Evolutionary conservation across 2,113 vertebrate genomes (phyloP).

Genomic region (Rhinolophus ferrumequinum): DNA sequence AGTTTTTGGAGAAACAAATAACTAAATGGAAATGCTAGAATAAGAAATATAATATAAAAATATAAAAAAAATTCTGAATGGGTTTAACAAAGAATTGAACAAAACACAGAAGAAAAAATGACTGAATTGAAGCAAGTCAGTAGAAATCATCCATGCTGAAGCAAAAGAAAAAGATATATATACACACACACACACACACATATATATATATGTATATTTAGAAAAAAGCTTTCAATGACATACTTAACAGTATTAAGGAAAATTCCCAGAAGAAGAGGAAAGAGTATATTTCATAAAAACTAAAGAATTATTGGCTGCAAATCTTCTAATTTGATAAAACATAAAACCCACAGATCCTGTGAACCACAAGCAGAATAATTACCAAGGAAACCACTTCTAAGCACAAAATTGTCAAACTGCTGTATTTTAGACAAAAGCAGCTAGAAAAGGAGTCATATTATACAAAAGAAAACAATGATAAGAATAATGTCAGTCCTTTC

Average conservation of each 20-base stretch:
- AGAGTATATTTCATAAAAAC: background rate
- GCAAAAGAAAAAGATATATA: background rate
- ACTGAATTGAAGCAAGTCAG: background rate
- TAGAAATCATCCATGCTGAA: background rate
- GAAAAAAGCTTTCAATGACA: background rate
- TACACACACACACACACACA: too few relatives aligned
- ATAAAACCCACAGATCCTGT: background rate
- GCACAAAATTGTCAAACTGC: slow-evolving; percentile 18
- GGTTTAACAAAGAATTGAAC: background rate
- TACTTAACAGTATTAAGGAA: background rate
- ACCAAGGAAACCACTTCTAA: slow-evolving; percentile 18
- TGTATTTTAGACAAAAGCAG: slow-evolving; percentile 13
- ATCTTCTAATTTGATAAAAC: slow-evolving; percentile 51
- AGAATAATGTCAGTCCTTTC: background rate
- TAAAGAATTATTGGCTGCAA: background rate
- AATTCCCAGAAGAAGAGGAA: background rate
- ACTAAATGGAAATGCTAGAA: background rate
- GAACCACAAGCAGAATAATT: slow-evolving; percentile 26
- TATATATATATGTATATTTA: too few relatives aligned
- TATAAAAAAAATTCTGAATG: background rate
- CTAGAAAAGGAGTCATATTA: background rate
- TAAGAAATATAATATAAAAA: background rate
- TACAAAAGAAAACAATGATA: background rate
- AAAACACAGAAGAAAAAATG: background rate
- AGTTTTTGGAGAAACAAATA: background rate